Percentiles rank a stretch among this genome's conserved stretches.
phyloP scores from a whole-genome alignment of 2,113 vertebrate genomes.

The Rhinopomastus cyanomelas region DNA sequence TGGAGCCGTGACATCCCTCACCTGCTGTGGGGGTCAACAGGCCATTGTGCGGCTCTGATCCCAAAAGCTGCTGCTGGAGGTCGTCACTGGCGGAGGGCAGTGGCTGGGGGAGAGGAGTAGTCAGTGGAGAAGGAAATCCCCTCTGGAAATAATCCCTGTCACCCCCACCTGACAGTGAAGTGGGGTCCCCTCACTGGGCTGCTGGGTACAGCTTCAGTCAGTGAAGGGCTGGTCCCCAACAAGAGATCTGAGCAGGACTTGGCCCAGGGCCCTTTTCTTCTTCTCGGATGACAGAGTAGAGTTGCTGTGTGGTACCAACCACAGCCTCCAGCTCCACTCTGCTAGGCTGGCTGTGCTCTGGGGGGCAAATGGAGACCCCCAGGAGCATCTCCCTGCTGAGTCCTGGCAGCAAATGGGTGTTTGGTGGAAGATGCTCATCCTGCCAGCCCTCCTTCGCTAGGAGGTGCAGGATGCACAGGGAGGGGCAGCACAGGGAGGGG shows the following conservation, averaged over 20 bases:
- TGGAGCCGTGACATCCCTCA: conserved; percentile 14
- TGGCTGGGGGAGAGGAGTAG: conserved; percentile 65
- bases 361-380: background rate
- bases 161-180: background rate
- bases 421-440: background rate
- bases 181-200: background rate
- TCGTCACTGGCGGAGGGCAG: conserved; percentile 78
- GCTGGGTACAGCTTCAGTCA: background rate
- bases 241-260: background rate
- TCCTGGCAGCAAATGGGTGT: background rate
- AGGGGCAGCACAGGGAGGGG: background rate
- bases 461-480: background rate
- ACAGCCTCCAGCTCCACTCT: background rate
- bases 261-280: background rate
- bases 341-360: background rate
- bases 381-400: background rate
- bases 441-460: background rate
- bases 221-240: background rate
- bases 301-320: background rate
- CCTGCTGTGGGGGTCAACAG: conserved; percentile 73
- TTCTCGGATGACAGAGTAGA: background rate
- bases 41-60: conserved; percentile 60
- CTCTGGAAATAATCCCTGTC: background rate
- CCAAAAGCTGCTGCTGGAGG: conserved; percentile 65
- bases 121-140: background rate